Base-by-base conservation (phyloP, 1,140 invertebrate species). In the Brachionus rotundiformis region DNA sequence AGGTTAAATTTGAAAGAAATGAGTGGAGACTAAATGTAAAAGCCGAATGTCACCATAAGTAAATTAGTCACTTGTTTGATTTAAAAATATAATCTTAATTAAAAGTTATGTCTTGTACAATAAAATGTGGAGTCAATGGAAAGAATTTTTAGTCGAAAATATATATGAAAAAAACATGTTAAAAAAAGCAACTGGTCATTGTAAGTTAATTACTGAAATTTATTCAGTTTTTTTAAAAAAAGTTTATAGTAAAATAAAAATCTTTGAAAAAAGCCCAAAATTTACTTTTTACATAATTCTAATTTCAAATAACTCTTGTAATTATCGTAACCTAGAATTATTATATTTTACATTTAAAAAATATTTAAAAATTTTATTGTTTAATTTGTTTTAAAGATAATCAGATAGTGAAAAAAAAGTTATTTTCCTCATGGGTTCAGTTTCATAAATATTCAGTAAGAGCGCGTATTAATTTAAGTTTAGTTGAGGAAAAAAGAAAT, bases 11-110 rank as follows among this genome's bases (percentile, higher is more conserved):
- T 63, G 10, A 79, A 7, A 13, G 76, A 63, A 79, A 79, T 59
- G 76, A 79, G 25, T 79, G 76, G 76, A 54, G 76, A 54, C 25
- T 79, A 16, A 79, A 79, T 63, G 76, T 79, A 13, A 79, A 79
- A 79, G 76, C 76, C 10, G 76, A 54, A 6, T 79, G 76, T 31
- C 76, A 79, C 47, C 54, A 27, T 25, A 54, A 63, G 76, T 79
- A 79, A 0, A 16, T 19, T n/a, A 25, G 5, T 76, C 27, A 75
- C 11, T 13, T 41, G 13, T 29, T 44, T 29, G 1, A 77, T 29
- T 47, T 6, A 47, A 47, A 31, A 49, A 16, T 23, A 0, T 16
- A 19, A 8, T 16, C 0, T 63, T 11, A 31, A n/a, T 63, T 19
- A 19, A 29, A 36, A 79, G 76, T n/a, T 79, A 79, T 59, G 47